Evolutionary conservation across 1,140 invertebrate species (phyloP), one percentile per base, ranked within the genome.

Genomic region (Polypedilum vanderplanki): DNA sequence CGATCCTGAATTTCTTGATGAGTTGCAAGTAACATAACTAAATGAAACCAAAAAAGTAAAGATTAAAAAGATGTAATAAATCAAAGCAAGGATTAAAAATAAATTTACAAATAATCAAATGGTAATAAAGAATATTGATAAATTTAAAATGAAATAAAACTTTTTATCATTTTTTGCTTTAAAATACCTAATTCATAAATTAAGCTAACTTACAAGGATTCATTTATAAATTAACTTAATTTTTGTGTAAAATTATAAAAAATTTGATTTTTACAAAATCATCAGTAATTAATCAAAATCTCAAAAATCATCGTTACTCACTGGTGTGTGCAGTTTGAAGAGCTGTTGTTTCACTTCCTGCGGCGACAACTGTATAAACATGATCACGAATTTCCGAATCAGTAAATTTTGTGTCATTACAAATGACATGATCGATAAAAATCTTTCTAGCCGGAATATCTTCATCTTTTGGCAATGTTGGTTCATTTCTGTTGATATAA

Each of bases 1-100:
- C 85, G 86, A 18, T 85, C 80, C 84, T 81, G 80, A 22, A 80
- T 76, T 41, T 80, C 78, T 74, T 77, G 79, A 77, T 79, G 76
- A 40, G 79, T 74, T 3, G 78, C 81, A 17, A 82, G 70, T 67
- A 80, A 77, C 7, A 79, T 75, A 4, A 80, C 65, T 70, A 10
- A 57, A 57, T 17, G 8, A 12, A 57, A 3, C 46, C n/a, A n/a
- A n/a, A n/a, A 15, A 8, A 3, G 8, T 15, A 7, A n/a, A n/a
- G n/a, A n/a, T n/a, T n/a, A n/a, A n/a, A n/a, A n/a, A n/a, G n/a
- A n/a, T n/a, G n/a, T n/a, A n/a, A n/a, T n/a, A n/a, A n/a, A n/a
- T n/a, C n/a, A n/a, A n/a, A n/a, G n/a, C n/a, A n/a, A n/a, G n/a
- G n/a, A n/a, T n/a, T n/a, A n/a, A n/a, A n/a, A n/a, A n/a, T n/a